Conservation (phyloP, 2,888 invertebrate species). For the Drosophila robusta region DNA sequence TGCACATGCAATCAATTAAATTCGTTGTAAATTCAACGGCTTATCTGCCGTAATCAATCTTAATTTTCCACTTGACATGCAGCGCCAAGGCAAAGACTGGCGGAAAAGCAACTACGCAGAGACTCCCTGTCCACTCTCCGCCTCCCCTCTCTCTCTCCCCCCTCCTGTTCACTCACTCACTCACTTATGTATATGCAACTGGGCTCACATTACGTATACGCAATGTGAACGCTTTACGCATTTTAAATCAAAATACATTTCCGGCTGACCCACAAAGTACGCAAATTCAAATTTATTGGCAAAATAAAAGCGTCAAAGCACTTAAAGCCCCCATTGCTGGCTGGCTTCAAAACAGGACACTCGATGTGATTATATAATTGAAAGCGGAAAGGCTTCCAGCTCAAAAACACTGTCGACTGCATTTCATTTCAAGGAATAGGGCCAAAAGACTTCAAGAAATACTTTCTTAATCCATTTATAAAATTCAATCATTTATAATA, state of each 20-base stretch:
- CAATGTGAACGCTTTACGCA: constrained; percentile 63
- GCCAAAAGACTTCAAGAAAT: too few relatives aligned
- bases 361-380: constrained; percentile 17
- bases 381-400: constrained; percentile 11
- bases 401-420: background rate
- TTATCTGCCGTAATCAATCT: constrained; percentile 81
- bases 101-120: constrained; percentile 29
- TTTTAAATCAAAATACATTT: constrained; percentile 79
- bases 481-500: too few relatives aligned
- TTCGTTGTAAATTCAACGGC: constrained; percentile 81
- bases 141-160: background rate
- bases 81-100: constrained; percentile 55
- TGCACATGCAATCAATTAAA: constrained; percentile 81
- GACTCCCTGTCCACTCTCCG: background rate
- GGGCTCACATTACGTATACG: constrained; percentile 67
- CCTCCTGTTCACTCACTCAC: background rate
- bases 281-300: constrained; percentile 68
- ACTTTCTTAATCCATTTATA: too few relatives aligned
- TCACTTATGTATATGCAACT: constrained; percentile 6
- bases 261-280: constrained; percentile 64
- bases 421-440: too few relatives aligned
- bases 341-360: constrained; percentile 5
- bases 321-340: constrained; percentile 25
- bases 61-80: constrained; percentile 81
- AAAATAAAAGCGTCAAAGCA: constrained; percentile 50